phyloP scores from a whole-genome alignment of 2,113 vertebrate species.

The Murina feae region DNA sequence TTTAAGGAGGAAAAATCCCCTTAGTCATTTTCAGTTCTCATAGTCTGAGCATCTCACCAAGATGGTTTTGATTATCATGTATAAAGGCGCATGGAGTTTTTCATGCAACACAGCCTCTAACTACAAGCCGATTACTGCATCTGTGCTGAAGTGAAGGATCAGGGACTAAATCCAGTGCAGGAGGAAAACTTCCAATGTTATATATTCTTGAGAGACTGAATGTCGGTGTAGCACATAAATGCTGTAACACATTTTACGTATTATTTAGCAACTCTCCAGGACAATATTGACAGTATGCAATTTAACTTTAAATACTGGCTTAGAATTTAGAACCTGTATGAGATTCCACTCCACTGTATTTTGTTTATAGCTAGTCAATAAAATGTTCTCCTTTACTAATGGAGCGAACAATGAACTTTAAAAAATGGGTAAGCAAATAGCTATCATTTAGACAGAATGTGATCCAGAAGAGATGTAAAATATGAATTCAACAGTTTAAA shows the following conservation, averaged over 20 bases:
- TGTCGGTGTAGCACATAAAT: neutral
- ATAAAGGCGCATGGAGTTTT: conserved; percentile 12
- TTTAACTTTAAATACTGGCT: conserved; percentile 31
- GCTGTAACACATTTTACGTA: neutral
- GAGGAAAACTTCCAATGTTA: neutral
- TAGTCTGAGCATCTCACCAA: conserved; percentile 13
- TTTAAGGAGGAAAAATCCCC: neutral
- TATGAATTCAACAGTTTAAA: neutral
- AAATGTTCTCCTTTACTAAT: neutral
- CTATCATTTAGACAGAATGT: neutral
- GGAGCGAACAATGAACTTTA: neutral
- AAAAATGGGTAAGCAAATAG: neutral
- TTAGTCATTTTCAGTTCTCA: conserved; percentile 18
- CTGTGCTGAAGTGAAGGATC: neutral
- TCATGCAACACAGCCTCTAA: neutral
- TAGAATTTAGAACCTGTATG: neutral
- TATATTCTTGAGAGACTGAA: neutral
- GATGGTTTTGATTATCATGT: conserved; percentile 29
- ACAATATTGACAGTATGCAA: neutral
- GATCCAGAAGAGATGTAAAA: neutral
- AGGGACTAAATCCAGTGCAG: neutral
- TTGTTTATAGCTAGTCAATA: neutral
- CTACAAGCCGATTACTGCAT: neutral
- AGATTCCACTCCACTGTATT: neutral
- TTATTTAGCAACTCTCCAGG: neutral